These are phyloP conservation scores for Trichosurus vulpecula DNA, from an alignment of 2,797 vertebrate species.

Conservation along the genomic window DNA sequence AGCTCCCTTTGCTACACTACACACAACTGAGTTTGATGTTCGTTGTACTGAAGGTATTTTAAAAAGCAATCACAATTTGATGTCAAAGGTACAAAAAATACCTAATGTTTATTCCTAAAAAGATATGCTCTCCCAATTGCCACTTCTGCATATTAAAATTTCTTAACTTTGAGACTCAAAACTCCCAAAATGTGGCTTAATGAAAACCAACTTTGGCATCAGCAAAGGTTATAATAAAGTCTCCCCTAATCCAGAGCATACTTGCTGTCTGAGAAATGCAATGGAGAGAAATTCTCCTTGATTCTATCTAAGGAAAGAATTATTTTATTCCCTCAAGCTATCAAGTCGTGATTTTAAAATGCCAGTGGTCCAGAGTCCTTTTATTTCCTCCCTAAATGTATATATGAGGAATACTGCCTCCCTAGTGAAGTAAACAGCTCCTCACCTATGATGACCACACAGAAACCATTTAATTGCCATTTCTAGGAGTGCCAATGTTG, in stretches of 20 bases:
- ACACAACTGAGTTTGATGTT: neutral
- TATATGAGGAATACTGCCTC: neutral
- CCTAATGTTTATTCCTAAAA: slow-evolving; percentile 36
- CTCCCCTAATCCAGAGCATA: neutral
- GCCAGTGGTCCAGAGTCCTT: neutral
- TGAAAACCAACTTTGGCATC: neutral
- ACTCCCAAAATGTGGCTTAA: neutral
- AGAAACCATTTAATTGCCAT: neutral
- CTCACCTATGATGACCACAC: neutral
- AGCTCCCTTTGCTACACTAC: neutral
- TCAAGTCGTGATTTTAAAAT: neutral
- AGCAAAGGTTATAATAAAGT: neutral
- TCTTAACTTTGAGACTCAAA: slow-evolving; percentile 41
- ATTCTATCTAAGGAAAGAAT: slow-evolving; percentile 37
- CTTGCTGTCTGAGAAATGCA: neutral
- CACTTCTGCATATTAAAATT: slow-evolving; percentile 52
- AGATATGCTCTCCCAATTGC: slow-evolving; percentile 41
- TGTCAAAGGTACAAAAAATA: slow-evolving; percentile 56
- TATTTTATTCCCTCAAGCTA: neutral
- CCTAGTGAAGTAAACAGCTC: neutral
- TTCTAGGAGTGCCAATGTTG: slow-evolving; percentile 17
- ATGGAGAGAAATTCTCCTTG: slow-evolving; percentile 34
- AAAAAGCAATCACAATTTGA: slow-evolving; percentile 11
- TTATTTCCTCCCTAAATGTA: neutral
- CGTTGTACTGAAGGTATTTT: neutral